These are phyloP conservation scores for Catalaphyllia jardinei DNA, from an alignment of 64 coral and sea anemone species.

Conservation along the genomic window DNA sequence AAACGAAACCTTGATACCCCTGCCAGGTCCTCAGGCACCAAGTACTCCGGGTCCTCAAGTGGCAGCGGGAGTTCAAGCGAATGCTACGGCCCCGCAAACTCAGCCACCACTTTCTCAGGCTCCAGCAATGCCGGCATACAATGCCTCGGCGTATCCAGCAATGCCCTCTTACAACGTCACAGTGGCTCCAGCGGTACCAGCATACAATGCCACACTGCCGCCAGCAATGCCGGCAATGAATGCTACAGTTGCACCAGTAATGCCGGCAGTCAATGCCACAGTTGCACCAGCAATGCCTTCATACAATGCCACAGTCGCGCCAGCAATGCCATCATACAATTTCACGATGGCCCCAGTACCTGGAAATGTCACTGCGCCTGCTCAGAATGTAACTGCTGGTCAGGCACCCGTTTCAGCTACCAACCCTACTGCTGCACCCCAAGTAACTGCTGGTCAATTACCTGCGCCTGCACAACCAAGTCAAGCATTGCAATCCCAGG, in stretches of 20 bases:
- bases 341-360: not conserved
- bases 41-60: not conserved
- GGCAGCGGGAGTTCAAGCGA: not conserved
- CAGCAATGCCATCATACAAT: not conserved
- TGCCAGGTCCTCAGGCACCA: conserved; percentile 3
- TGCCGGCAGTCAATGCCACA: not conserved
- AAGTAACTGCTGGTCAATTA: not conserved
- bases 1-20: not conserved
- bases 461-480: conserved; percentile 24
- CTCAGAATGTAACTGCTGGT: conserved; percentile 21
- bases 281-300: not conserved
- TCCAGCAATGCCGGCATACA: not conserved
- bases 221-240: not conserved
- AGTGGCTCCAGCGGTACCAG: not conserved
- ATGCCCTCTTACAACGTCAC: not conserved
- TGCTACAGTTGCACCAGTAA: not conserved
- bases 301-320: not conserved
- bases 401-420: not conserved
- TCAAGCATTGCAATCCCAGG: not conserved
- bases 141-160: not conserved
- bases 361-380: not conserved
- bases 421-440: not conserved
- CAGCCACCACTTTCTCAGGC: not conserved
- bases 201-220: not conserved
- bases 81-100: not conserved